phyloP scores from a whole-genome alignment of 2,797 vertebrate genomes.

The Acanthurus leucopareius region DNA sequence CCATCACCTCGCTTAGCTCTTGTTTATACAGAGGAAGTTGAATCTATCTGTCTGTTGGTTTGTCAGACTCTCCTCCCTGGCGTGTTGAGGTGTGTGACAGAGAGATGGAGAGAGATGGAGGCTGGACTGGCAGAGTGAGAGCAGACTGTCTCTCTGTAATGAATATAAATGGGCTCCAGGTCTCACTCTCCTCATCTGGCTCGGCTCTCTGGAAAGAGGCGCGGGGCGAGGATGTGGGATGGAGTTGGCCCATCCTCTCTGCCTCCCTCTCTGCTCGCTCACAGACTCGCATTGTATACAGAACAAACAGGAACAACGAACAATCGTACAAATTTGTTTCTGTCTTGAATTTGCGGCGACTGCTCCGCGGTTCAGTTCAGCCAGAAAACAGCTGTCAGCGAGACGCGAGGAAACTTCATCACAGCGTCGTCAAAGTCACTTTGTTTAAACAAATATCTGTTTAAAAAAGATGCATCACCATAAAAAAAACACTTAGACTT shows the following conservation, averaged over 20 bases:
- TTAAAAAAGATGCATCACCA: no score
- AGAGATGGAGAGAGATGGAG: conserved; percentile 65
- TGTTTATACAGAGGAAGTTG: conserved; percentile 69
- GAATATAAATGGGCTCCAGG: conserved; percentile 80
- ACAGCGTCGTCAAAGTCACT: conserved; percentile 17
- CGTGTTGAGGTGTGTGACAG: conserved; percentile 71
- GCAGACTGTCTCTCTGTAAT: conserved; percentile 78
- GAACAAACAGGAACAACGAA: conserved; percentile 12
- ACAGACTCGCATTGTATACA: conserved; percentile 17
- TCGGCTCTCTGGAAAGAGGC: conserved; percentile 50
- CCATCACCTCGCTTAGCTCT: conserved; percentile 53
- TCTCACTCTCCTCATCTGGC: conserved; percentile 57
- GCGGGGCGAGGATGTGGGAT: conserved; percentile 37
- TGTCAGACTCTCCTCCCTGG: conserved; percentile 65
- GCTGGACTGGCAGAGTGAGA: conserved; percentile 75
- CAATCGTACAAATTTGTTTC: not conserved
- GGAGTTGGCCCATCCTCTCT: conserved; percentile 20
- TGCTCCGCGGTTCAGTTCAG: conserved; percentile 16
- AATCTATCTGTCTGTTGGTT: conserved; percentile 68
- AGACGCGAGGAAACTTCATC: not conserved
- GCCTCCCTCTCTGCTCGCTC: not conserved
- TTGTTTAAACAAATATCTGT: no score
- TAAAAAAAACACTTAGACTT: no score
- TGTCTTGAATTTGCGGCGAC: conserved; percentile 5
- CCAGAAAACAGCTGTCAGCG: conserved; percentile 14